These are phyloP conservation scores for Coelopa frigida DNA, from an alignment of 1,140 invertebrate species.

Conservation along the genomic window DNA sequence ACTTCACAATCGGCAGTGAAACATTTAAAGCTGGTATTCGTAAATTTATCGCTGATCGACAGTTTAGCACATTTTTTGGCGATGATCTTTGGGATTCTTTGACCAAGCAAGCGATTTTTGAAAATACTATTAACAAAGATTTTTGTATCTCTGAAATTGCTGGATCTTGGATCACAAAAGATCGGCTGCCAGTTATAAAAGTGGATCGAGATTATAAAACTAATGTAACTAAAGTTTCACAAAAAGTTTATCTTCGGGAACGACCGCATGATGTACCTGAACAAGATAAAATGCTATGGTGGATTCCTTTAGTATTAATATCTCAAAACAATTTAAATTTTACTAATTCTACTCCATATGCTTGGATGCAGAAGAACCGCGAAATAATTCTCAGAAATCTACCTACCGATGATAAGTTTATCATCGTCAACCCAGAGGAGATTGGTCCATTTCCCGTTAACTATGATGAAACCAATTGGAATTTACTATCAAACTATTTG, in stretches of 20 bases:
- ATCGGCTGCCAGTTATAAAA: slow-evolving; percentile 70
- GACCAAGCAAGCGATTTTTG: slow-evolving; percentile 56
- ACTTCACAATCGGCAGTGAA: slow-evolving; percentile 71
- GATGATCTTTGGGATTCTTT: slow-evolving; percentile 75
- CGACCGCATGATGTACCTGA: slow-evolving; percentile 58
- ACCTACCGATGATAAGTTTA: slow-evolving; percentile 52
- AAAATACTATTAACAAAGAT: slow-evolving; percentile 51
- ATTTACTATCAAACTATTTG: slow-evolving; percentile 58
- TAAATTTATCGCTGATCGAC: slow-evolving; percentile 59
- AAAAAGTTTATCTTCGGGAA: slow-evolving; percentile 64
- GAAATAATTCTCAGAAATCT: slow-evolving; percentile 48
- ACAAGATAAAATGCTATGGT: slow-evolving; percentile 59
- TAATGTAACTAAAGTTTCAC: slow-evolving; percentile 55
- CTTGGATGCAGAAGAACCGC: slow-evolving; percentile 55
- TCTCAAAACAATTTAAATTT: slow-evolving; percentile 53
- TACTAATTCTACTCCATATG: slow-evolving; percentile 46
- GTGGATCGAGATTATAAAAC: slow-evolving; percentile 61
- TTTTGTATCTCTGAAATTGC: slow-evolving; percentile 60
- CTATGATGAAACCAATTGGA: slow-evolving; percentile 74
- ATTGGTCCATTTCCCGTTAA: slow-evolving; percentile 76
- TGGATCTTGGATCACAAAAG: slow-evolving; percentile 73
- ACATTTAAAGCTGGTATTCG: slow-evolving; percentile 71
- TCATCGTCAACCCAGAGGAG: slow-evolving; percentile 73
- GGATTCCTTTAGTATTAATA: slow-evolving; percentile 58
- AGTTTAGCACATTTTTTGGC: slow-evolving; percentile 67